Evolutionary conservation across 2,888 invertebrate genomes (phyloP).

Genomic region (Blomia tropicalis): DNA sequence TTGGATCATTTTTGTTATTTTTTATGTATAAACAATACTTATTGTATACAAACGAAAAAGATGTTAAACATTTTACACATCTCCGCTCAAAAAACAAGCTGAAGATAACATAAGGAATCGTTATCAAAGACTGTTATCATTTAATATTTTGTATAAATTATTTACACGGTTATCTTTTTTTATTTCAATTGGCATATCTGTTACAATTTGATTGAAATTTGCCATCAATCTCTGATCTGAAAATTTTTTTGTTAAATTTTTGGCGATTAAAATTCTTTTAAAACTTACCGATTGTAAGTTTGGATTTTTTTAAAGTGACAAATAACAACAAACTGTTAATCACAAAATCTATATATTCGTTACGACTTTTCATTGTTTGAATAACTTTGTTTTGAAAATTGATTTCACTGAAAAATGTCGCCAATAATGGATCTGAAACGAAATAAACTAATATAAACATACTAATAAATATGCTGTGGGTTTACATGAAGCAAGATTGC

Average conservation of each 20-base stretch:
- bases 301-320: not conserved
- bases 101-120: too few relatives aligned
- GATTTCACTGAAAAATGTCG: not conserved
- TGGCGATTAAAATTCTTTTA: not conserved
- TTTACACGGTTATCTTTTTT: not conserved
- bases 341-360: not conserved
- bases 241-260: not conserved
- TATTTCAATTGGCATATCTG: too few relatives aligned
- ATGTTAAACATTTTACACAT: too few relatives aligned
- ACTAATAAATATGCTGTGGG: too few relatives aligned
- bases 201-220: not conserved
- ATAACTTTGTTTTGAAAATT: not conserved
- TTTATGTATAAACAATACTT: slow-evolving; percentile 21
- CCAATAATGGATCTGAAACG: not conserved
- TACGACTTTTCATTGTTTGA: not conserved
- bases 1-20: slow-evolving; percentile 41
- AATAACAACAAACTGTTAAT: not conserved
- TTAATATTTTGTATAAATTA: not conserved
- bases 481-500: not conserved
- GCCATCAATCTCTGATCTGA: not conserved
- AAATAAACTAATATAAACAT: too few relatives aligned
- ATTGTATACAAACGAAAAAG: too few relatives aligned
- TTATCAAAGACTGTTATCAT: not conserved
- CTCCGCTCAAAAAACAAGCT: too few relatives aligned
- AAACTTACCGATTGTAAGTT: not conserved